Percentiles rank a stretch among this genome's conserved stretches.
Evolutionary conservation across 2,888 invertebrate genomes (phyloP).

Genomic region (Meandrusa payeni): DNA sequence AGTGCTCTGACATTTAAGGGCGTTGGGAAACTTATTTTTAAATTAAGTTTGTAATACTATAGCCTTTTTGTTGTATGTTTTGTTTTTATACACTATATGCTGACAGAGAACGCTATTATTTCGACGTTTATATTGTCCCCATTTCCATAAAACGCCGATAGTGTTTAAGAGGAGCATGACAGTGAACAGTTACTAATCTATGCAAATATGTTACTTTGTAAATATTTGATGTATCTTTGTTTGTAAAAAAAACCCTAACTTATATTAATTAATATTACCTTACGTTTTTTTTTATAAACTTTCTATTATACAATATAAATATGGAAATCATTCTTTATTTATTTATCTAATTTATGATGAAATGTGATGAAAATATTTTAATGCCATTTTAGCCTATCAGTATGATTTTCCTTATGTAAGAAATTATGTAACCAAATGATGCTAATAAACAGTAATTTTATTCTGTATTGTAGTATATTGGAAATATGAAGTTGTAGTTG

Average conservation of each 20-base stretch:
- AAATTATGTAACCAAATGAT: conserved; percentile 77
- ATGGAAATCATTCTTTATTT: conserved; percentile 42
- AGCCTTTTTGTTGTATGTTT: no score
- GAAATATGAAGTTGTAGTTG: conserved; percentile 57
- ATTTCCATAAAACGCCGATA: no score
- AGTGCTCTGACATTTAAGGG: no score
- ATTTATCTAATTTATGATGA: conserved; percentile 49
- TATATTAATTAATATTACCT: conserved; percentile 15
- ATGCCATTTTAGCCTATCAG: conserved; percentile 75
- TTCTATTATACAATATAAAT: conserved; percentile 11
- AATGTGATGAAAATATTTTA: conserved; percentile 73
- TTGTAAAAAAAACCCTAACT: conserved; percentile 24
- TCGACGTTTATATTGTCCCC: no score
- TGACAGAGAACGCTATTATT: no score
- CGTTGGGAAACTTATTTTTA: no score
- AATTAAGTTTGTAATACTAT: no score
- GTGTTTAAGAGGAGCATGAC: no score
- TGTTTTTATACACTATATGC: no score
- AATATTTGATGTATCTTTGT: conserved; percentile 14
- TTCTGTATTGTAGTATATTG: conserved; percentile 54
- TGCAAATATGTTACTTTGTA: conserved; percentile 19
- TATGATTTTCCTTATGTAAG: conserved; percentile 67
- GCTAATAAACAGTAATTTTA: conserved; percentile 73
- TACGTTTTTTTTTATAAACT: conserved; percentile 1
- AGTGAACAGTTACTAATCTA: no score